phyloP scores from a whole-genome alignment of 2,797 vertebrate genomes.

The Presbytis comata region DNA sequence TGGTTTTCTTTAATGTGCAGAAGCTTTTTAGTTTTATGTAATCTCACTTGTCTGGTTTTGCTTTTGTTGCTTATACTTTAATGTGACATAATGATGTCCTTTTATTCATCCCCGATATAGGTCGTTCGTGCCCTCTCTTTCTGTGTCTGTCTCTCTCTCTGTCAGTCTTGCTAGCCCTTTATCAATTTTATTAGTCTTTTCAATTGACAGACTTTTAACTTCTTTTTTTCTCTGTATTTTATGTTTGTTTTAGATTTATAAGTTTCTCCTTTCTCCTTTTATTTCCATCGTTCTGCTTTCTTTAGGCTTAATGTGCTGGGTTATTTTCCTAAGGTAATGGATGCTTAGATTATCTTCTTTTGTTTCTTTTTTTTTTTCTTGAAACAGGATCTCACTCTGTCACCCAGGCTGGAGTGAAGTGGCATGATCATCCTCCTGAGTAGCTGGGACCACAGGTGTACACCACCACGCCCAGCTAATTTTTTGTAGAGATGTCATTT shows the following conservation, averaged over 20 bases:
- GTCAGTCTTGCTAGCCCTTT: not conserved
- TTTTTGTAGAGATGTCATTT: no score
- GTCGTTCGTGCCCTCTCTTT: not conserved
- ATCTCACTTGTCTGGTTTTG: not conserved
- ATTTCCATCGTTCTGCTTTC: not conserved
- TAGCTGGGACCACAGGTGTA: no score
- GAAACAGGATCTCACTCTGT: no score
- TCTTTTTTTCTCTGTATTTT: not conserved
- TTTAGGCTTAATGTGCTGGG: not conserved
- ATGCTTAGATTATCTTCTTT: not conserved
- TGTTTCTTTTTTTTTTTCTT: no score
- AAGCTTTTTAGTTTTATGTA: not conserved
- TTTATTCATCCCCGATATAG: not conserved
- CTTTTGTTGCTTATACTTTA: not conserved
- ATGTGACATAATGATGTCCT: not conserved
- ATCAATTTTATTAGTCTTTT: not conserved
- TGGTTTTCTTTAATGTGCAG: not conserved
- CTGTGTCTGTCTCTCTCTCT: not conserved
- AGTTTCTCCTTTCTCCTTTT: not conserved
- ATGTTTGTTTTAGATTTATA: not conserved
- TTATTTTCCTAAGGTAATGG: not conserved
- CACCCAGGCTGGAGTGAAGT: no score
- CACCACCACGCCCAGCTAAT: no score
- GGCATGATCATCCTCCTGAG: no score
- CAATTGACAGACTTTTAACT: not conserved